phyloP scores from a whole-genome alignment of 2,797 vertebrate genomes.

The Craterocephalus amniculus region DNA sequence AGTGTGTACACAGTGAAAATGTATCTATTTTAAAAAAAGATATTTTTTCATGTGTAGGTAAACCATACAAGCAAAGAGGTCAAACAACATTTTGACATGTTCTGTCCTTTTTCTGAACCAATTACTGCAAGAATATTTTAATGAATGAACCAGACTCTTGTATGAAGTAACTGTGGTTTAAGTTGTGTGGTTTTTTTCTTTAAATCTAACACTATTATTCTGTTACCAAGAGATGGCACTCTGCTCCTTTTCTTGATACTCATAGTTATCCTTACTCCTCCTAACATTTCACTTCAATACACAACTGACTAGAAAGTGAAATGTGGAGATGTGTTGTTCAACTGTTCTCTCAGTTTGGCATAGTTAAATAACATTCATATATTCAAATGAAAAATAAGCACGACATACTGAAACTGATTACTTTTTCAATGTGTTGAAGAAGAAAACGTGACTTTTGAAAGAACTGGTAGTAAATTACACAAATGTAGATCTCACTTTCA shows the following conservation, averaged over 20 bases:
- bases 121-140: background rate
- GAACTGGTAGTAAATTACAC: no score
- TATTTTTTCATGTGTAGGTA: no score
- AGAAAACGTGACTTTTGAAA: background rate
- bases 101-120: background rate
- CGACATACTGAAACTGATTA: background rate
- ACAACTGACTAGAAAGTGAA: background rate
- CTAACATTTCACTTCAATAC: background rate
- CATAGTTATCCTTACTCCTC: background rate
- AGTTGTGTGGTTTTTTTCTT: background rate
- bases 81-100: background rate
- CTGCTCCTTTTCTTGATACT: constrained; percentile 4
- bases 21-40: background rate
- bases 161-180: background rate
- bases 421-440: background rate
- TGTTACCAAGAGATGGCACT: constrained; percentile 49
- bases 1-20: background rate
- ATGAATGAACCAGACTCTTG: background rate
- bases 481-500: background rate
- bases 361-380: background rate
- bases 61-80: no score
- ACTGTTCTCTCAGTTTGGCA: background rate
- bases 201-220: background rate
- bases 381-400: background rate
- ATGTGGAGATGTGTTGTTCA: background rate